Base-by-base conservation (phyloP, 1,140 invertebrate species). In the Coptotermes formosanus region DNA sequence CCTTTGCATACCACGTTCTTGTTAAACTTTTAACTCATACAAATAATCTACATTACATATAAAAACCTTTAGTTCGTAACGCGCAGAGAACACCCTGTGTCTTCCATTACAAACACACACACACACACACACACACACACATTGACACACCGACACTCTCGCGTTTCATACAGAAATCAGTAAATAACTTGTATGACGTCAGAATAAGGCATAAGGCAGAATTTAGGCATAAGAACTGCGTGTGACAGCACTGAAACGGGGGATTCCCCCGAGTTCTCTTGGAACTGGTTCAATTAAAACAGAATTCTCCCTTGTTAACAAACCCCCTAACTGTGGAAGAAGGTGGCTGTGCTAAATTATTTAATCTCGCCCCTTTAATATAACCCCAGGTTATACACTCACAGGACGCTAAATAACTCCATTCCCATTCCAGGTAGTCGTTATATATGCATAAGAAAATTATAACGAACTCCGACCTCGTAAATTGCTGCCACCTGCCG, bases 401-500 rank as follows among this genome's bases (percentile, higher is more conserved):
- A 75, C 25, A 30, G 25, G 64, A 75, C 64, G 64, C n/a, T 75
- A 75, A 75, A 75, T 75, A 75, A 75, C 64, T 75, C 19, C 64
- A 75, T 75, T 75, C 64, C 25, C n/a, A n/a, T 75, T 75, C 64
- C 64, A 75, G 64, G 8, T 30, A 75, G 6, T n/a, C 64, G 7
- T 75, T 30, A 75, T 75, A 64, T 48, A 55, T 55, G n/a, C n/a
- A 75, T 75, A 75, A 75, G 25, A 75, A 75, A 75, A 75, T 75
- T 75, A 75, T 75, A 75, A 75, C 64, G 9, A 30, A 75, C 52
- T 16, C 14, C 6, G 14, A 16, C 19, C 64, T 75, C 64, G 64
- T 75, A 75, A 75, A 75, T 75, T 75, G 64, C 64, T 75, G 64
- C 64, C 64, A 30, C 64, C 64, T 75, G 64, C n/a, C n/a, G 64